Evolutionary conservation across 2,113 vertebrate genomes (phyloP), one percentile per base, ranked within the genome.

Genomic region (Platichthys flesus): DNA sequence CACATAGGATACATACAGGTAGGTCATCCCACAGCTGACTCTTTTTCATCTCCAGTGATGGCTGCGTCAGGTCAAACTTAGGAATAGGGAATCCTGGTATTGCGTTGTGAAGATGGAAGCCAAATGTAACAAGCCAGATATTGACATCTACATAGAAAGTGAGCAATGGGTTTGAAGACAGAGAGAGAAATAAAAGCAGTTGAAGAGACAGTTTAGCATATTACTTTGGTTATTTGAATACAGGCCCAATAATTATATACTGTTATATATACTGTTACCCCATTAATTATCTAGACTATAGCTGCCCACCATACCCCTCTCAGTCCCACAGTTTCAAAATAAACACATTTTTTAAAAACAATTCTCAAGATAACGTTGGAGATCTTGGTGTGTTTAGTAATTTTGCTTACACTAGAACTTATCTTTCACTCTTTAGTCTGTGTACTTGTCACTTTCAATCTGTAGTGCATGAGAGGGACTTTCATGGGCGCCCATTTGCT

Each of bases 111-210:
- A 99, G 96, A 79, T 99, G 98, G 92, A 99, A 99, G 56, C 98
- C 98, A 1, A 99, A 99, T 1, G 97, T 99, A 89, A 99, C 97
- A 91, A 99, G 93, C 98, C 98, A 99, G 90, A 97, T 99, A 93
- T 99, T 99, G 83, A 99, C 92, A 94, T 99, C 98, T 99, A 49
- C 63, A 67, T 23, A 77, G 71, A 69, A 83, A 85, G 49, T 58
- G n/a, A 62, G 49, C n/a, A 55, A 12, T 9, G 23, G 21, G 24
- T 28, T 16, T 14, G 37, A 26, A 0, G 40, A 12, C 9, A 42
- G 40, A 42, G 40, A 13, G 23, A 51, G 18, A 16, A n/a, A 20
- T 5, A 15, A 35, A 23, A 67, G 0, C 8, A n/a, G 7, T 21
- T 23, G 21, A 51, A 51, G 40, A 37, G 35, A 9, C 49, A 51